A percentile compares a stretch with the other conserved stretches of the same genome.
Conservation (phyloP, 2,113 vertebrate genomes). For the Indri indri region DNA sequence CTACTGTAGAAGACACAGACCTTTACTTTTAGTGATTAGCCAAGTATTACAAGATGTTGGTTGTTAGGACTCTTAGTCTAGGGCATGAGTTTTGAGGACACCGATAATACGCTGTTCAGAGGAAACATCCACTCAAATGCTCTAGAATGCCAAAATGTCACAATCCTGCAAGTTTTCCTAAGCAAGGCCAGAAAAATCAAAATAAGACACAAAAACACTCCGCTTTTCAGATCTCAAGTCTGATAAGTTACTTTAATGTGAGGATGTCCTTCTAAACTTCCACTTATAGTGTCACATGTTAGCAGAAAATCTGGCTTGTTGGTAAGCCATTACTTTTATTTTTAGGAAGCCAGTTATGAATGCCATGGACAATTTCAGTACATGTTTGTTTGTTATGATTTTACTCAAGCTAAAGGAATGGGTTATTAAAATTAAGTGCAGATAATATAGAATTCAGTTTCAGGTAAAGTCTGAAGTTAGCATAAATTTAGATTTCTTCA, state of each 20-base stretch:
- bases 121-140: neutral
- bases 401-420: conserved; percentile 81
- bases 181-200: neutral
- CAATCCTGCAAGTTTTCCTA: neutral
- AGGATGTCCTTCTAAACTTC: conserved; percentile 29
- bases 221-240: neutral
- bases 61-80: neutral
- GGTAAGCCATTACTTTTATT: conserved; percentile 69
- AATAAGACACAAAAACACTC: neutral
- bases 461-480: conserved; percentile 82
- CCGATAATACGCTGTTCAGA: neutral
- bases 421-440: conserved; percentile 76
- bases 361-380: conserved; percentile 87
- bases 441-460: conserved; percentile 68
- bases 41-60: neutral
- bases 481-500: conserved; percentile 83
- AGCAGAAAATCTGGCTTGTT: conserved; percentile 72
- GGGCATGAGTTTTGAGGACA: neutral
- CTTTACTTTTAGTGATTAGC: neutral
- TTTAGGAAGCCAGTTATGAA: conserved; percentile 78
- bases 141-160: neutral
- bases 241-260: neutral
- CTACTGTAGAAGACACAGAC: neutral
- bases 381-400: conserved; percentile 82
- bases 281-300: conserved; percentile 85